Conservation (phyloP, 2,797 vertebrate species). For the Odontamblyopus rebecca region DNA sequence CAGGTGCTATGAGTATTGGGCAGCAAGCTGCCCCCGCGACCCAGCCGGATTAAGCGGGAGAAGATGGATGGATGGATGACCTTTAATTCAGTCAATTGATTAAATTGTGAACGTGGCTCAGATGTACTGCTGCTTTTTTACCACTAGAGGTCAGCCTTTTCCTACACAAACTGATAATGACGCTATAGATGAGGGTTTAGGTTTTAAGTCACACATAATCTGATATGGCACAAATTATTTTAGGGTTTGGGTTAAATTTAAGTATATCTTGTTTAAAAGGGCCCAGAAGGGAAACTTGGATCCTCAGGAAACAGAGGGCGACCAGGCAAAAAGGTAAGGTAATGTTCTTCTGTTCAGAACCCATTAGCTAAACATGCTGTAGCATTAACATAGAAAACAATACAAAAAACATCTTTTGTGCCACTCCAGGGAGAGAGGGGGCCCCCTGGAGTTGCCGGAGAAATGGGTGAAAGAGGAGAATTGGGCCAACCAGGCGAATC, state of each 20-base stretch:
- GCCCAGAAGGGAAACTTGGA: slow-evolving; percentile 88
- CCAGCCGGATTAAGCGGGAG: no score
- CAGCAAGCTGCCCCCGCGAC: no score
- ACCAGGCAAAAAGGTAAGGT: slow-evolving; percentile 88
- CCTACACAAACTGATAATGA: slow-evolving; percentile 29
- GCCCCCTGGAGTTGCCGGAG: slow-evolving; percentile 82
- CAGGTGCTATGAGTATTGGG: no score
- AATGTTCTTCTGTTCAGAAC: background rate
- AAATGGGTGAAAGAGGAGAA: slow-evolving; percentile 82
- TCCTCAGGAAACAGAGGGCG: slow-evolving; percentile 86
- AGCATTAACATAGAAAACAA: background rate
- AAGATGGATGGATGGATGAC: no score
- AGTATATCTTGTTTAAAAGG: slow-evolving; percentile 70
- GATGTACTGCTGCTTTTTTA: slow-evolving; percentile 7
- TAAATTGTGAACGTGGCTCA: background rate
- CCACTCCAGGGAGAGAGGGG: slow-evolving; percentile 87
- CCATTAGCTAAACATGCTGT: background rate
- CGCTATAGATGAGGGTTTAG: background rate
- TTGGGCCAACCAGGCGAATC: slow-evolving; percentile 80
- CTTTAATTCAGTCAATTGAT: background rate
- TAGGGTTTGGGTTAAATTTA: background rate
- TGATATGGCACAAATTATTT: background rate
- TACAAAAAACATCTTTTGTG: background rate
- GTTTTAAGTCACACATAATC: background rate
- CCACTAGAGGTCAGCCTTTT: slow-evolving; percentile 66